A percentile compares a stretch with the other conserved stretches of the same genome.
Conservation (phyloP, 23 tunicate genomes). For the Trididemnum clinides region DNA sequence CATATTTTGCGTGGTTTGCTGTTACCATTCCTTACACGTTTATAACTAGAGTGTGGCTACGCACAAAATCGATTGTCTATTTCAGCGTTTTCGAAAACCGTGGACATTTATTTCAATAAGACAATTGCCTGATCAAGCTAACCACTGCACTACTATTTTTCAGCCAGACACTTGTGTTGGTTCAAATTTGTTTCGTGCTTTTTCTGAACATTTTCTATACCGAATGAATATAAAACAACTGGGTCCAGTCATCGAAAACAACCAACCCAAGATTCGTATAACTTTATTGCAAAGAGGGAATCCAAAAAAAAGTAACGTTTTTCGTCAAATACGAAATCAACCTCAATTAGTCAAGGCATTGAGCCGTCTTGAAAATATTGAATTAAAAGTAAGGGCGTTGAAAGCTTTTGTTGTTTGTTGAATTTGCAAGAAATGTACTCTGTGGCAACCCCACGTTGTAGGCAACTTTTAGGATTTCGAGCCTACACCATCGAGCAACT, state of each 20-base stretch:
- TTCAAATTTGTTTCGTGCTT: slow-evolving; percentile 81
- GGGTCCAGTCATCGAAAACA: slow-evolving; percentile 15
- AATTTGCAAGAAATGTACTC: too few relatives aligned
- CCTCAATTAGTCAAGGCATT: slow-evolving; percentile 42
- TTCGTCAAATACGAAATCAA: slow-evolving; percentile 78
- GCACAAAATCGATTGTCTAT: too few relatives aligned
- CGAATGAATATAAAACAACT: slow-evolving; percentile 58
- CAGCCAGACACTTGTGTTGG: slow-evolving; percentile 81
- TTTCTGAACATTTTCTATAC: slow-evolving; percentile 80
- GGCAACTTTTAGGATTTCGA: too few relatives aligned
- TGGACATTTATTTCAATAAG: not conserved
- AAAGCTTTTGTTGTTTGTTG: too few relatives aligned
- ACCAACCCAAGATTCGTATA: slow-evolving; percentile 45
- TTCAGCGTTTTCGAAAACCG: too few relatives aligned
- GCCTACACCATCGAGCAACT: too few relatives aligned
- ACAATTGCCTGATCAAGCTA: not conserved
- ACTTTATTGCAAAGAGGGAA: slow-evolving; percentile 84
- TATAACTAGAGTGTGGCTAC: too few relatives aligned
- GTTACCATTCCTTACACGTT: not conserved
- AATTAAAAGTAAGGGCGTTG: slow-evolving; percentile 51
- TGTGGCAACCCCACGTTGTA: too few relatives aligned
- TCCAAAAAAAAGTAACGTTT: slow-evolving; percentile 66
- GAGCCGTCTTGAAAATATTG: slow-evolving; percentile 46
- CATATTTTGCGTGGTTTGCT: too few relatives aligned
- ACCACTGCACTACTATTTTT: not conserved